Percentiles rank a stretch among this genome's conserved stretches.
Conservation (phyloP, 2,797 vertebrate genomes). For the Enteromius afrohamiltoni region DNA sequence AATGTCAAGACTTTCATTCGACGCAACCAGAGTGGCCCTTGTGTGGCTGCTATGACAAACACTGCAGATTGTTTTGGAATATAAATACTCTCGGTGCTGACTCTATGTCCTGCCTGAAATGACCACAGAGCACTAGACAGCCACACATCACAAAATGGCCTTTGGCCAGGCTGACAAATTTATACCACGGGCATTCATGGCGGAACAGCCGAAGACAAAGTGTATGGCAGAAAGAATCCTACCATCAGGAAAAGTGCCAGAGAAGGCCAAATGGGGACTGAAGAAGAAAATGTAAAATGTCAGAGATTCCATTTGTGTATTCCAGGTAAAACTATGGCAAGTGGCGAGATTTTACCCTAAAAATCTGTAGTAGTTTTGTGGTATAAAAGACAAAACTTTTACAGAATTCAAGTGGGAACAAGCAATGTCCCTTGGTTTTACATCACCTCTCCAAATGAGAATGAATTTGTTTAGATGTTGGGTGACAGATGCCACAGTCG, state of each 20-base stretch:
- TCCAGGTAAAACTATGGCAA: background rate
- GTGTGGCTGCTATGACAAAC: slow-evolving; percentile 66
- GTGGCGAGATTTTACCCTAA: background rate
- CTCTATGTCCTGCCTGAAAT: slow-evolving; percentile 64
- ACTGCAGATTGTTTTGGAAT: slow-evolving; percentile 70
- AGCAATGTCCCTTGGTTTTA: slow-evolving; percentile 16
- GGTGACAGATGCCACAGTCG: slow-evolving; percentile 27
- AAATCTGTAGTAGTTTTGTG: background rate
- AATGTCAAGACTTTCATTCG: slow-evolving; percentile 72
- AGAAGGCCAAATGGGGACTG: background rate
- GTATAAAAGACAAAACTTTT: background rate
- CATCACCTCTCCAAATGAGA: background rate
- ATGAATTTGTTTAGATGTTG: slow-evolving; percentile 36
- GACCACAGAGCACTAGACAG: slow-evolving; percentile 57
- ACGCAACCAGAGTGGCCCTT: slow-evolving; percentile 67
- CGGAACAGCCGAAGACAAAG: slow-evolving; percentile 1
- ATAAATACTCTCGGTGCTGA: slow-evolving; percentile 71
- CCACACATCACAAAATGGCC: slow-evolving; percentile 55
- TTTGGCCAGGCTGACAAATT: slow-evolving; percentile 37
- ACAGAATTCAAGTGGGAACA: background rate
- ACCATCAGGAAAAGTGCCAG: background rate
- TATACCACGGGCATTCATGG: slow-evolving; percentile 21
- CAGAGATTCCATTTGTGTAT: background rate
- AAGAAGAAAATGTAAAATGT: background rate
- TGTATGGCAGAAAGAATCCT: background rate